Evolutionary conservation across 2,888 invertebrate genomes (phyloP).

Genomic region (Agonum fuliginosum): DNA sequence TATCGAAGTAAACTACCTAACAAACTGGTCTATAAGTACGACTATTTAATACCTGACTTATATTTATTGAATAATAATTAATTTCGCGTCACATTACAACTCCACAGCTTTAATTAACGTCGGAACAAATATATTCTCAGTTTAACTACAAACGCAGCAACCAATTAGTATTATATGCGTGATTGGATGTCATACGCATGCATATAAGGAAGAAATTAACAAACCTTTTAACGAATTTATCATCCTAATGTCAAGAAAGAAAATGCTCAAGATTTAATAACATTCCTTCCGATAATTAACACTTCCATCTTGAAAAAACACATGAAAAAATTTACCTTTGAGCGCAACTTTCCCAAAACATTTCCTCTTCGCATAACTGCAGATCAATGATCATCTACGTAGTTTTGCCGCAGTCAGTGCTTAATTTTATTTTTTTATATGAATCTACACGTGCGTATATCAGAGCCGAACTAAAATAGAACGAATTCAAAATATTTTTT

Average conservation of each 20-base stretch:
- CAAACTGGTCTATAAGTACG: too few relatives aligned
- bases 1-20: too few relatives aligned
- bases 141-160: too few relatives aligned
- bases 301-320: slow-evolving; percentile 21
- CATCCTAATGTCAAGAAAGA: slow-evolving; percentile 8
- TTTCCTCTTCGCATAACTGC: slow-evolving; percentile 17
- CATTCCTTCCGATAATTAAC: slow-evolving; percentile 18
- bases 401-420: too few relatives aligned
- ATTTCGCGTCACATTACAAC: too few relatives aligned
- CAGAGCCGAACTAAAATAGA: too few relatives aligned
- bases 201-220: slow-evolving; percentile 32
- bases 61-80: too few relatives aligned
- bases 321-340: neutral
- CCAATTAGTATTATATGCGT: slow-evolving; percentile 8
- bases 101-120: slow-evolving; percentile 2
- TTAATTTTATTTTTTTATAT: slow-evolving; percentile 1
- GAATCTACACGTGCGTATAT: neutral
- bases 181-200: neutral
- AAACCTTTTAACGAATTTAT: slow-evolving; percentile 20
- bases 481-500: too few relatives aligned
- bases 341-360: slow-evolving; percentile 27
- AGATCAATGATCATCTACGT: slow-evolving; percentile 9
- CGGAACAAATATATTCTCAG: slow-evolving; percentile 1
- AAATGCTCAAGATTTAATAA: slow-evolving; percentile 13
- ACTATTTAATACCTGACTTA: too few relatives aligned